These are phyloP conservation scores for Heliconius himera DNA, from an alignment of 1,140 invertebrate genomes.

Conservation along the genomic window DNA sequence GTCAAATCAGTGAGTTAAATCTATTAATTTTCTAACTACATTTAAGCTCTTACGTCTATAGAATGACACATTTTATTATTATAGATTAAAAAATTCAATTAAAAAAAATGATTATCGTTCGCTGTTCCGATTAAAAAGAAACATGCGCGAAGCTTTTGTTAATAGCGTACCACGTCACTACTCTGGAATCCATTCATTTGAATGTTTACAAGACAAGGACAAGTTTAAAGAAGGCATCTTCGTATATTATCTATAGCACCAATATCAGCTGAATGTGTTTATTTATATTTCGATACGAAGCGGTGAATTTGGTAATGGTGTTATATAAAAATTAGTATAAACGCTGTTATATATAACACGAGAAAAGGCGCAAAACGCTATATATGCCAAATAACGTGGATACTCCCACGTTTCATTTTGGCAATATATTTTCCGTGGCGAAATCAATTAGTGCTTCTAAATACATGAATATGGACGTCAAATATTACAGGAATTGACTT, in stretches of 20 bases:
- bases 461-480: slow-evolving; percentile 66
- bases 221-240: slow-evolving; percentile 55
- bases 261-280: slow-evolving; percentile 70
- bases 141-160: slow-evolving; percentile 12
- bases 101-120: slow-evolving; percentile 8
- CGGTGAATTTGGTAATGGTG: slow-evolving; percentile 14
- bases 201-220: slow-evolving; percentile 37
- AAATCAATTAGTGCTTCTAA: slow-evolving; percentile 43
- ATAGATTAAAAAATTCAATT: not conserved
- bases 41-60: slow-evolving; percentile 36
- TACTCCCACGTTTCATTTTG: not conserved
- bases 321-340: slow-evolving; percentile 12
- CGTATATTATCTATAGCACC: slow-evolving; percentile 75
- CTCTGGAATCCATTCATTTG: slow-evolving; percentile 10
- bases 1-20: slow-evolving; percentile 51
- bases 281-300: not conserved
- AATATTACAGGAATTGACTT: slow-evolving; percentile 76
- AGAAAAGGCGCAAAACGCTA: not conserved
- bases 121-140: slow-evolving; percentile 13
- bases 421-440: not conserved
- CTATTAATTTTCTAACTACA: slow-evolving; percentile 63
- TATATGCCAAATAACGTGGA: not conserved
- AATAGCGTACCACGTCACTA: slow-evolving; percentile 24
- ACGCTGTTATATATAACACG: not conserved
- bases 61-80: slow-evolving; percentile 19